Evolutionary conservation across 2,797 vertebrate genomes (phyloP), one percentile per base, ranked within the genome.

Genomic region (Bovichtus diacanthus): DNA sequence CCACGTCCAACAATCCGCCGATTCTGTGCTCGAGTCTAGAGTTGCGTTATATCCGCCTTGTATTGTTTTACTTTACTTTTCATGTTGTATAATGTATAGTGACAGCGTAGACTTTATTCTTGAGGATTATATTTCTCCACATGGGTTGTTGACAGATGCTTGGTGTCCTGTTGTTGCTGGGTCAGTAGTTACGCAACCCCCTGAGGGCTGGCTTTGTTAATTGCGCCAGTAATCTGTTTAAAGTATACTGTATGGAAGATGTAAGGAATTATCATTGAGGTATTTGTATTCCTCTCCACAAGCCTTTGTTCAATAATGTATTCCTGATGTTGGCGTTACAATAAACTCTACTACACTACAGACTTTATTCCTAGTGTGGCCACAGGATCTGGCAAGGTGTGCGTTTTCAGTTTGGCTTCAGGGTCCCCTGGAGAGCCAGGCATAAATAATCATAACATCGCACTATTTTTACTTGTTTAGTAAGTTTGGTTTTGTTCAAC

Each of bases 211-310:
- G 47, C 82, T 81, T 85, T 89, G 87, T 83, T 88, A 90, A 91
- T 88, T 90, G 77, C 87, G 84, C 84, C 82, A 89, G 79, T 87
- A 87, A 87, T 85, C 68, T 84, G 77, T 89, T 87, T 83, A 81
- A 88, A 88, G 78, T 82, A 39, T 31, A 43, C 51, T 76, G 58
- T 65, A 81, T 69, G 46, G 70, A 78, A 74, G 66, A 81, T 71
- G 54, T 18, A 53, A 53, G 61, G 65, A 78, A 79, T 89, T 88
- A 87, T 85, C 81, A 82, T 65, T 11, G 21, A 74, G 69, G 55
- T 68, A 86, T 90, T 87, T 87, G 82, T 80, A 74, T 90, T 92
- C 60, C 54, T 70, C 39, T 66, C 66, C 41, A 38, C 64, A 61
- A 43, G 64, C 39, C 73, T 90, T 90, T 92, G 87, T 88, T 92